Base-by-base conservation (phyloP, 2,113 vertebrate genomes). In the Arizona elegans region DNA sequence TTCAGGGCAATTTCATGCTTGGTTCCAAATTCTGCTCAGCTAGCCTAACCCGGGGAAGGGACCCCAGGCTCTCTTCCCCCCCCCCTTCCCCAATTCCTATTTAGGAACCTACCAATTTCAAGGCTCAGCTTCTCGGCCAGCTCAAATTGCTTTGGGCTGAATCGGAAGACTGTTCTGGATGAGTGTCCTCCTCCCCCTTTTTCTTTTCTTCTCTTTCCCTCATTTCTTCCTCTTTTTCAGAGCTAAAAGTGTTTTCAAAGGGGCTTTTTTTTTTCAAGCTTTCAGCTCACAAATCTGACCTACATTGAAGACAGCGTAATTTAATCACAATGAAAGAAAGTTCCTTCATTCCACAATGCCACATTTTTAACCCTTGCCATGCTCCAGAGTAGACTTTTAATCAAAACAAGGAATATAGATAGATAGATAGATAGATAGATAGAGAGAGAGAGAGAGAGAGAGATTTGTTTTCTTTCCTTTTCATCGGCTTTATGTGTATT, bases 291-390 rank as follows among this genome's bases (percentile, higher is more conserved):
- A 90, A 93, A 33, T 43, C 81, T 90, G 75, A 93, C 92, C 92
- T 93, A 93, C 92, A 90, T 93, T 90, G 92, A 93, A 90, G 88
- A 86, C 88, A 54, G 87, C 5, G 86, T 93, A 93, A 93, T 93
- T 93, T 93, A 93, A 93, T 90, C 92, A 87, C 88, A 85, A 87
- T 86, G 89, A 90, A 93, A 93, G 75, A 50, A 87, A 92, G 85
- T 87, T 62, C 91, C 75, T 87, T 56, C 62, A 0, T 89, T 89
- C 38, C 89, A 87, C 86, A n/a, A 62, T 43, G 19, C 55, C 75
- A 90, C 55, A 86, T 52, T 93, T 93, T 93, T 93, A 93, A 90
- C 88, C 52, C 92, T 86, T 90, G 7, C 75, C 88, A 38, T 26
- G 55, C 55, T 86, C 88, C 33, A 7, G 21, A 19, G 2, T 43